These are phyloP conservation scores for Catajapyx aquilonaris DNA, from an alignment of 1,140 invertebrate species.

Conservation along the genomic window DNA sequence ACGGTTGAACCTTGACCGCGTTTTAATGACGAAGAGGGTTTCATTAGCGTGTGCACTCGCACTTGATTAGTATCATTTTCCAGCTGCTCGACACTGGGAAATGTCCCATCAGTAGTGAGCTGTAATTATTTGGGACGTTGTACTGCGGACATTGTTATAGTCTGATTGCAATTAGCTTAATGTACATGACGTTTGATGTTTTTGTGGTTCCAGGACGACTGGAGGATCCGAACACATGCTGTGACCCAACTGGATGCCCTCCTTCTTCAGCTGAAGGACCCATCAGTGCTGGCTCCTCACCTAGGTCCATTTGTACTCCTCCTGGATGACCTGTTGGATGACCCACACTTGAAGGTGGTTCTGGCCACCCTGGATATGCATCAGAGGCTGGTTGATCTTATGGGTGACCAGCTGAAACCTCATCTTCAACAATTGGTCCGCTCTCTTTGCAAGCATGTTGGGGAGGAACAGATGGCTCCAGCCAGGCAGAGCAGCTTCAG, in stretches of 20 bases:
- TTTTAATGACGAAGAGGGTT: too few relatives aligned
- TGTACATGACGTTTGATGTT: not conserved
- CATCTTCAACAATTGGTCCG: conserved; percentile 6
- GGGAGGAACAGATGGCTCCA: conserved; percentile 13
- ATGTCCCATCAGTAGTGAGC: too few relatives aligned
- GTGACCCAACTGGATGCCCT: conserved; percentile 28
- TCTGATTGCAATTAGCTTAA: too few relatives aligned
- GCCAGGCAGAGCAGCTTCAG: conserved; percentile 19
- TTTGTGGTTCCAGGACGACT: conserved; percentile 23
- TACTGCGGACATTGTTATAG: too few relatives aligned
- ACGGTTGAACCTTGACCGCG: too few relatives aligned
- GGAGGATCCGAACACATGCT: conserved; percentile 31
- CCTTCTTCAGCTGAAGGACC: conserved; percentile 25
- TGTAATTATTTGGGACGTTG: too few relatives aligned
- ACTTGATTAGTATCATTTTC: too few relatives aligned
- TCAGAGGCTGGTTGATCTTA: conserved; percentile 20
- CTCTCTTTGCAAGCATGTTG: conserved; percentile 13
- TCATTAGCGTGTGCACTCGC: too few relatives aligned
- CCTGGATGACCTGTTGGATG: conserved; percentile 27
- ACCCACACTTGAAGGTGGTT: conserved; percentile 34
- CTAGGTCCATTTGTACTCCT: conserved; percentile 38
- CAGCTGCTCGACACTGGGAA: too few relatives aligned
- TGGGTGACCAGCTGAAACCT: conserved; percentile 11
- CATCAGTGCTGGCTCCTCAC: conserved; percentile 30
- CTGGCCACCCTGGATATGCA: conserved; percentile 31